Evolutionary conservation across 1,140 invertebrate genomes (phyloP).

Genomic region (Rhopalosiphum padi): DNA sequence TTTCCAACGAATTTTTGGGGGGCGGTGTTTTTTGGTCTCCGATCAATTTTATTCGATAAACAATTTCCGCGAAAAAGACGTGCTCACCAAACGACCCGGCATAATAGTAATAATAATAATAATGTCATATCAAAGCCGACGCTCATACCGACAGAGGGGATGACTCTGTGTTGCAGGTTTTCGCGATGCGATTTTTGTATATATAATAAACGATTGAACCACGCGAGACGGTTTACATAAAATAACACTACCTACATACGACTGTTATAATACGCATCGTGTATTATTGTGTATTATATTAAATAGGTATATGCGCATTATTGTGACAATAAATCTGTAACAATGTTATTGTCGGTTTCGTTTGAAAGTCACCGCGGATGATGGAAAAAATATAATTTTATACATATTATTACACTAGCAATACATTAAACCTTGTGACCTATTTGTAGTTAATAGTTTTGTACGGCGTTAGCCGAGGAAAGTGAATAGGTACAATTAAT

Average conservation of each 20-base stretch:
- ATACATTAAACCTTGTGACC: not conserved
- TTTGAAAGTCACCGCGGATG: not conserved
- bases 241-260: not conserved
- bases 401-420: not conserved
- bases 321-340: slow-evolving; percentile 26
- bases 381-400: not conserved
- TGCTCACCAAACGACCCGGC: not conserved
- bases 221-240: not conserved
- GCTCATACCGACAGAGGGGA: not conserved
- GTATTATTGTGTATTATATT: not conserved
- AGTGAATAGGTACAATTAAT: not conserved
- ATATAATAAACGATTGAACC: not conserved
- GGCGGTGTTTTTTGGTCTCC: not conserved
- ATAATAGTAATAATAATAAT: not conserved
- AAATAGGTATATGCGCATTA: not conserved
- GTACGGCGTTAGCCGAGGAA: not conserved
- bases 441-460: not conserved
- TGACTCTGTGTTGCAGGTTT: not conserved
- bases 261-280: not conserved
- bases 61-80: not conserved
- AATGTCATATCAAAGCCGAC: slow-evolving; percentile 9
- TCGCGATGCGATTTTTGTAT: slow-evolving; percentile 5
- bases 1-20: not conserved
- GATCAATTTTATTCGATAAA: not conserved
- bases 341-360: slow-evolving; percentile 6